Conservation (phyloP, 2,888 invertebrate species). For the Drosophila cyrtoloma region DNA sequence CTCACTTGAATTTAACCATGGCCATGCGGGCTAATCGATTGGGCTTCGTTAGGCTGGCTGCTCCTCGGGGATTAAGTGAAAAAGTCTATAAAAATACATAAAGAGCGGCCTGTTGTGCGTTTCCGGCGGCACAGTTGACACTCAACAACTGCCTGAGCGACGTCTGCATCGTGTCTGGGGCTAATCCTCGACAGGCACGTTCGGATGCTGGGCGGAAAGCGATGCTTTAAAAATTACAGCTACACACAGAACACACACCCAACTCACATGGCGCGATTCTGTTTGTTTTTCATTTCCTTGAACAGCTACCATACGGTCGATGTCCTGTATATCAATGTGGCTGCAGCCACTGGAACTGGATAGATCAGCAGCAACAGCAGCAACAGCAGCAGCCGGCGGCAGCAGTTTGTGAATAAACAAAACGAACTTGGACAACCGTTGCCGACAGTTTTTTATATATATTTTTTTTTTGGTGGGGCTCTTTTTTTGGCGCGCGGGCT, state of each 20-base stretch:
- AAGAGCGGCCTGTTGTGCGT: slow-evolving; percentile 42
- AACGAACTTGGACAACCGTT: slow-evolving; percentile 28
- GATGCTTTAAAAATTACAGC: slow-evolving; percentile 62
- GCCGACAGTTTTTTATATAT: slow-evolving; percentile 11
- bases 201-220: slow-evolving; percentile 53
- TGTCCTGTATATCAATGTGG: slow-evolving; percentile 57
- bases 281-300: slow-evolving; percentile 80
- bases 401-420: slow-evolving; percentile 62
- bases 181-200: slow-evolving; percentile 79
- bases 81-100: slow-evolving; percentile 52
- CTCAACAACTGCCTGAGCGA: slow-evolving; percentile 56
- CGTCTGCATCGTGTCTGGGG: slow-evolving; percentile 58
- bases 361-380: slow-evolving; percentile 40
- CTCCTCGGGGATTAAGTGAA: slow-evolving; percentile 45
- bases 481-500: slow-evolving; percentile 45
- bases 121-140: slow-evolving; percentile 70
- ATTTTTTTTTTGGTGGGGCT: slow-evolving; percentile 30
- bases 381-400: slow-evolving; percentile 21
- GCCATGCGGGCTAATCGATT: slow-evolving; percentile 63
- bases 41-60: slow-evolving; percentile 18
- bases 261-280: slow-evolving; percentile 44
- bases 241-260: slow-evolving; percentile 10
- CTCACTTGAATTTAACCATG: slow-evolving; percentile 16
- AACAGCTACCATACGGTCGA: slow-evolving; percentile 68
- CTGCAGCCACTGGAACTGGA: slow-evolving; percentile 20